phyloP scores from a whole-genome alignment of 1,140 invertebrate genomes.

The Forficula auricularia region DNA sequence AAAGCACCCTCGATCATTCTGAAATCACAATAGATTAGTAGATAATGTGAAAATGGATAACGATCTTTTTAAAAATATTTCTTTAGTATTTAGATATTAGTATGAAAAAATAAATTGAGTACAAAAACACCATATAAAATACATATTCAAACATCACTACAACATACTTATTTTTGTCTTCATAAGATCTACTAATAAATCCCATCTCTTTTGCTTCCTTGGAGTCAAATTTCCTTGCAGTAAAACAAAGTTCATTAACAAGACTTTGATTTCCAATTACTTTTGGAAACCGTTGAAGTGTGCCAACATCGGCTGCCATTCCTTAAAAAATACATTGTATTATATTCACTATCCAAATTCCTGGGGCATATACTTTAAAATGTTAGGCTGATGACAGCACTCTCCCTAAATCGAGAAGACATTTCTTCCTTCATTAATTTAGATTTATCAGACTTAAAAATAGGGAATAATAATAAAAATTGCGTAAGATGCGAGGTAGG shows the following conservation, averaged over 20 bases:
- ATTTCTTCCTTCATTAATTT: background rate
- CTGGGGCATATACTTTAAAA: too few species aligned
- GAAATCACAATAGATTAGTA: slow-evolving; percentile 19
- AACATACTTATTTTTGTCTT: slow-evolving; percentile 46
- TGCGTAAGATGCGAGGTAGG: too few species aligned
- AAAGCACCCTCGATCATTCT: slow-evolving; percentile 53
- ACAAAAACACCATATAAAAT: too few species aligned
- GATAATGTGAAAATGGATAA: too few species aligned
- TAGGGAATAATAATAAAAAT: too few species aligned
- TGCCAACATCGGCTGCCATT: slow-evolving; percentile 89
- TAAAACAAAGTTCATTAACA: slow-evolving; percentile 71
- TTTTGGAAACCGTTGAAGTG: slow-evolving; percentile 85
- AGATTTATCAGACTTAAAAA: too few species aligned
- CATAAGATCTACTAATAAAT: slow-evolving; percentile 55
- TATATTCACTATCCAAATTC: too few species aligned
- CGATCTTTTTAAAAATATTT: too few species aligned
- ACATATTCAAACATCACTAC: too few species aligned
- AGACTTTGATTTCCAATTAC: slow-evolving; percentile 75
- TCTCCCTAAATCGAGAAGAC: background rate
- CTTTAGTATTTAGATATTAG: background rate
- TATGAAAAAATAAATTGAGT: background rate
- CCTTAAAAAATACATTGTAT: slow-evolving; percentile 17
- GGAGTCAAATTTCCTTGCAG: slow-evolving; percentile 62
- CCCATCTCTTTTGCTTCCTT: slow-evolving; percentile 61
- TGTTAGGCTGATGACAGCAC: too few species aligned